Evolutionary conservation across 2,113 vertebrate genomes (phyloP), one percentile per base, ranked within the genome.

Genomic region (Cyphomyrus discorhynchus): DNA sequence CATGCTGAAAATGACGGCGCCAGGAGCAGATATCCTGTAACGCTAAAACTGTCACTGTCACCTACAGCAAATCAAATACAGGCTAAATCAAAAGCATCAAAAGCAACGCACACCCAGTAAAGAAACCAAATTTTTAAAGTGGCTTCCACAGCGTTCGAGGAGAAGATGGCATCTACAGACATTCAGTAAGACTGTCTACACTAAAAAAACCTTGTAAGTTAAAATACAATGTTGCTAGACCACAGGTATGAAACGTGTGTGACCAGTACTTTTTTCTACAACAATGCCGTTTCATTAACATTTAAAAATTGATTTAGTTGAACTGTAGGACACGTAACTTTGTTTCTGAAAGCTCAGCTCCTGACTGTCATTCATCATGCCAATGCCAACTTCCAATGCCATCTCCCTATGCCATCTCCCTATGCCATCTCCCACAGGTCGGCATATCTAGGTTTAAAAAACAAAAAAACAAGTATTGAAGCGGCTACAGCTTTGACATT

Each of bases 251-350:
- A 31, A 74, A 74, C n/a, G 13, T 77, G 31, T 17, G 5, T 42
- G 74, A 17, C 15, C 31, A 42, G 9, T 17, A 42, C 35, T 89
- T 80, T 15, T 58, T n/a, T 35, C 83, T 90, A 70, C 52, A 77
- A 45, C 89, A 70, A 88, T 88, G 89, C 35, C 5, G 2, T 88
- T 90, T 88, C 77, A 86, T 70, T 89, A 90, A 90, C 90, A 91
- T 90, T 92, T 91, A 89, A 92, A 92, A 87, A 83, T 85, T 56
- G 90, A 92, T 90, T 90, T 89, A 89, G 82, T 88, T 91, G 87
- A 91, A 74, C 91, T 19, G 31, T 3, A 19, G 17, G 74, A 35
- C 66, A 74, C 13, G 11, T 35, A 4, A 42, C 35, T 66, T 66
- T n/a, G 62, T 27, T 27, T 8, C 24, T n/a, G 8, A 66, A 66